Conservation (phyloP, 2,888 invertebrate species). For the Drosophila ezoana region DNA sequence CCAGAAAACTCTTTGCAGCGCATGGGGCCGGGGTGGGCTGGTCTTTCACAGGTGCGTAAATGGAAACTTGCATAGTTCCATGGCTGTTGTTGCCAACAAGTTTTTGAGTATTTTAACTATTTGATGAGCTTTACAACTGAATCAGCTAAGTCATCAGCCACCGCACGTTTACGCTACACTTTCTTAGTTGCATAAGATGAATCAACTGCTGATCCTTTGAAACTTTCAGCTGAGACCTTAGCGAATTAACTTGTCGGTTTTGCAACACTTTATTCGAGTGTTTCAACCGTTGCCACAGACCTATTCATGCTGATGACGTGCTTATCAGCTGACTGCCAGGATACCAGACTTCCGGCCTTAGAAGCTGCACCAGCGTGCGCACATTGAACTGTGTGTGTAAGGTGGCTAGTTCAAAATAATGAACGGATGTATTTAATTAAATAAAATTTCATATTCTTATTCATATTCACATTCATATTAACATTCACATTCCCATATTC, state of each 20-base stretch:
- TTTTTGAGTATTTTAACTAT: constrained; percentile 12
- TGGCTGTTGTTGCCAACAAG: background rate
- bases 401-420: background rate
- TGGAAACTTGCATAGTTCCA: constrained; percentile 5
- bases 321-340: constrained; percentile 5
- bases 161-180: no score
- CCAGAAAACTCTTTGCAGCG: constrained; percentile 5
- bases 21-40: background rate
- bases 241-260: constrained; percentile 7
- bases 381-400: constrained; percentile 2
- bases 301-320: background rate
- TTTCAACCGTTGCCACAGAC: background rate
- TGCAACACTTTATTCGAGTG: background rate
- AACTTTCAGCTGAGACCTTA: background rate
- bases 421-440: background rate
- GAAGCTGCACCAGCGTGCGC: background rate
- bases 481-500: background rate
- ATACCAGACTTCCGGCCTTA: background rate
- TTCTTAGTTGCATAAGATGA: no score
- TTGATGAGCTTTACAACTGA: constrained; percentile 1
- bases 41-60: constrained; percentile 7
- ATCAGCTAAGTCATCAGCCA: background rate
- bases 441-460: background rate
- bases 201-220: no score
- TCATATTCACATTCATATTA: background rate